phyloP scores from a whole-genome alignment of 1,140 invertebrate species.

The Sipha flava region DNA sequence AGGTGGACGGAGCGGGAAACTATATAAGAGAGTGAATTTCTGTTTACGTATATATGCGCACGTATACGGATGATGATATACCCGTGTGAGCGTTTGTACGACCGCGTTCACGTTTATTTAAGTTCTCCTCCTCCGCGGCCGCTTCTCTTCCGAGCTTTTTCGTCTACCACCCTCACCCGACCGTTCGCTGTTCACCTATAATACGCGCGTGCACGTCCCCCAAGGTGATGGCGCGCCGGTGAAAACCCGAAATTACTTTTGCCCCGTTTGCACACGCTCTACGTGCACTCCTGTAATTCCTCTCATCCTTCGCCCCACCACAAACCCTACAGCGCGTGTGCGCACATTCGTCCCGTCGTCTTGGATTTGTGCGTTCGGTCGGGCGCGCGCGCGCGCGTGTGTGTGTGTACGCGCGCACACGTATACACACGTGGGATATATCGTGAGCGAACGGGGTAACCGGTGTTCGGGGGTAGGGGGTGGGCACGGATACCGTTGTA shows the following conservation, averaged over 20 bases:
- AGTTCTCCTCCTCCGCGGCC: not conserved
- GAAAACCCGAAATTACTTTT: slow-evolving; percentile 28
- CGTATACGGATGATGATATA: no score
- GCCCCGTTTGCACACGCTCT: not conserved
- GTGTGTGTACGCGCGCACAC: no score
- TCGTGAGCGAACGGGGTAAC: no score
- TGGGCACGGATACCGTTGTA: not conserved
- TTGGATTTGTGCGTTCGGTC: not conserved
- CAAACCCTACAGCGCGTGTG: no score
- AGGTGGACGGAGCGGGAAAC: not conserved
- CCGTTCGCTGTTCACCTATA: no score
- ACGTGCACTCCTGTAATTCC: no score
- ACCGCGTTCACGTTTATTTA: slow-evolving; percentile 21
- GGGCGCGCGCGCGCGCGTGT: not conserved
- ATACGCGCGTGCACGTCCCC: no score
- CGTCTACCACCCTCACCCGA: not conserved
- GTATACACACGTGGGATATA: not conserved
- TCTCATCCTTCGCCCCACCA: no score
- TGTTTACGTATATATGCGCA: no score
- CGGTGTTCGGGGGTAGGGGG: not conserved
- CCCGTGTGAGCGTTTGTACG: not conserved
- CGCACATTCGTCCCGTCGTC: not conserved
- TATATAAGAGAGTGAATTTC: slow-evolving; percentile 4
- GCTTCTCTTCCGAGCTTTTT: not conserved
- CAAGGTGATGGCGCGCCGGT: not conserved